Percentiles rank a stretch among this genome's conserved stretches.
These are phyloP conservation scores for Callithrix jacchus DNA, from an alignment of 2,113 vertebrate species.

Conservation along the genomic window DNA sequence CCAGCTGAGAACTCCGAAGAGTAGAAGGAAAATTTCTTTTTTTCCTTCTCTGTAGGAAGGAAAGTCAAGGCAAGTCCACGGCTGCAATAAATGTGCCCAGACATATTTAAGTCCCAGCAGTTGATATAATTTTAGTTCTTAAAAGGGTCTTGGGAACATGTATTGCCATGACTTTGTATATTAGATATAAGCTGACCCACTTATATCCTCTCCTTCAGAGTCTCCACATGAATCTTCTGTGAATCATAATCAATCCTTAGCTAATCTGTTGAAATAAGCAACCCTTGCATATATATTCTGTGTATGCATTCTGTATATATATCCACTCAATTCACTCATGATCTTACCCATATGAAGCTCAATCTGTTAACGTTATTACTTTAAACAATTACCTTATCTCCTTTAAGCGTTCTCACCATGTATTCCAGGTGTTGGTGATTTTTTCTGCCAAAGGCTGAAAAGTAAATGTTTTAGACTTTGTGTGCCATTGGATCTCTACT, in stretches of 20 bases:
- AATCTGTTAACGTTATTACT: neutral
- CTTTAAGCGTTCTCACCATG: neutral
- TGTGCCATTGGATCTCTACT: neutral
- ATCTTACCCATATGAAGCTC: neutral
- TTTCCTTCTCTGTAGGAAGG: neutral
- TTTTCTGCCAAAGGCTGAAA: neutral
- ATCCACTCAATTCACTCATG: neutral
- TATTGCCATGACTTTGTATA: neutral
- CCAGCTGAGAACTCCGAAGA: neutral
- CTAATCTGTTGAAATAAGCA: neutral
- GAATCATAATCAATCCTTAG: neutral
- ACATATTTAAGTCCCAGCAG: neutral
- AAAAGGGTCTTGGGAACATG: neutral
- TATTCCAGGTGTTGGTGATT: neutral
- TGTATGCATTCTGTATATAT: neutral
- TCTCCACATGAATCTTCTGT: neutral
- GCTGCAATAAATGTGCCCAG: neutral
- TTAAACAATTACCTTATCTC: neutral
- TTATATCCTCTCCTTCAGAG: neutral
- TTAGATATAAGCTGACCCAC: neutral
- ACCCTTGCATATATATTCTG: neutral
- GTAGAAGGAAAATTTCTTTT: neutral
- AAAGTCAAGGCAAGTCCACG: neutral
- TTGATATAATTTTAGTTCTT: neutral
- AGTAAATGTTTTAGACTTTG: neutral